Percentiles rank a stretch among this genome's conserved stretches.
phyloP scores from a whole-genome alignment of 2,888 invertebrate species.

The Limenitis camilla region DNA sequence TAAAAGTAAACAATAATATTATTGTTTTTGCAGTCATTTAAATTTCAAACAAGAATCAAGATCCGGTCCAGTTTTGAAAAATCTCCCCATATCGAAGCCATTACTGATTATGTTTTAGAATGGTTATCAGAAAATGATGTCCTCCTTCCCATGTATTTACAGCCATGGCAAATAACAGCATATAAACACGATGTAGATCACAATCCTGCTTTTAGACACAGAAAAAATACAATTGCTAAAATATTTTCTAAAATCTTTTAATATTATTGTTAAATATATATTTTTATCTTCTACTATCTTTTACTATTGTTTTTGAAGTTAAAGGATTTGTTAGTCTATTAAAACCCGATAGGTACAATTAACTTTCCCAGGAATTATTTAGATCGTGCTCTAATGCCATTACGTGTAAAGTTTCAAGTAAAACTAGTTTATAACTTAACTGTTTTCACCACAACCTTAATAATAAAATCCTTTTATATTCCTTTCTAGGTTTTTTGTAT shows the following conservation, averaged over 20 bases:
- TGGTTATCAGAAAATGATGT: constrained; percentile 55
- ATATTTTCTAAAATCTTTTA: constrained; percentile 34
- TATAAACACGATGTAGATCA: constrained; percentile 33
- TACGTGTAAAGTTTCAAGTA: too few relatives aligned
- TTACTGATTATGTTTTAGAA: constrained; percentile 52
- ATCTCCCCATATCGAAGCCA: constrained; percentile 48
- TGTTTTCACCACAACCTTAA: too few relatives aligned
- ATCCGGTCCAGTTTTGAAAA: constrained; percentile 47
- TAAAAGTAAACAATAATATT: not conserved
- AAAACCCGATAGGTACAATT: too few relatives aligned
- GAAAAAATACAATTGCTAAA: constrained; percentile 25
- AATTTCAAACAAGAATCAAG: constrained; percentile 24
- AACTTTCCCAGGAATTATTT: too few relatives aligned
- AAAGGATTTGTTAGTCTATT: too few relatives aligned
- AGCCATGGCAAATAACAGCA: constrained; percentile 34
- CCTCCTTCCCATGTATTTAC: constrained; percentile 53
- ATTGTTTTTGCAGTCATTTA: constrained; percentile 29
- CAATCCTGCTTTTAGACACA: constrained; percentile 35
- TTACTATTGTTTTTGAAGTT: not conserved
- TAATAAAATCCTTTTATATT: too few relatives aligned
- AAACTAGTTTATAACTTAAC: too few relatives aligned
- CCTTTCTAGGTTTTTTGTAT: too few relatives aligned
- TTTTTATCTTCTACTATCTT: not conserved
- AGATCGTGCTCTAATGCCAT: too few relatives aligned
- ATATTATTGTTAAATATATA: not conserved